phyloP scores from a whole-genome alignment of 2,113 vertebrate genomes.

The Gymnocephalus cernua region DNA sequence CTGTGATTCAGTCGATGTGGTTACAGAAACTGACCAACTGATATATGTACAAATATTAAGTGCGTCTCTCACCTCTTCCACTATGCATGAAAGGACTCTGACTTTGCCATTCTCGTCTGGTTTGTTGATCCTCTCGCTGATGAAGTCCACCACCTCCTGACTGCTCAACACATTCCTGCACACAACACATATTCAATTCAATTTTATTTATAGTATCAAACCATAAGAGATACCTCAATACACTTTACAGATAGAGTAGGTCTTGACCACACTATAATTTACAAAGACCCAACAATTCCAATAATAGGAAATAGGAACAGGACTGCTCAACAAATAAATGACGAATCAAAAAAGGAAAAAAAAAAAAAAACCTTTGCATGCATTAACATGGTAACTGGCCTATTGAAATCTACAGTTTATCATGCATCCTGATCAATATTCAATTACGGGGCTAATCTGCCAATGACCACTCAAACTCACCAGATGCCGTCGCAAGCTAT shows the following conservation, averaged over 20 bases:
- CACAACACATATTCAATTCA: not conserved
- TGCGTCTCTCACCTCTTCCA: constrained; percentile 91
- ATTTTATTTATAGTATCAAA: too few species aligned
- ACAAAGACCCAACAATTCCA: too few species aligned
- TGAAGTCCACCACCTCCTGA: constrained; percentile 98
- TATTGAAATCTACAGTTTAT: not conserved
- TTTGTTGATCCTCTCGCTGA: constrained; percentile 92
- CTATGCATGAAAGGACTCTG: constrained; percentile 90
- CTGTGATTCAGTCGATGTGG: too few species aligned
- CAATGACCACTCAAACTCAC: constrained; percentile 72
- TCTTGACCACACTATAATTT: too few species aligned
- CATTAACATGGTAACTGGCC: not conserved
- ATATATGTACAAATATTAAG: not conserved
- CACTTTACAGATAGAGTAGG: too few species aligned
- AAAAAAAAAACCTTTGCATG: not conserved
- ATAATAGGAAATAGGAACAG: not conserved
- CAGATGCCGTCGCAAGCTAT: constrained; percentile 99
- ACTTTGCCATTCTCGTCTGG: constrained; percentile 87
- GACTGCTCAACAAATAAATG: not conserved
- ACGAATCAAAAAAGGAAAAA: not conserved
- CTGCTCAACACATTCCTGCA: constrained; percentile 99
- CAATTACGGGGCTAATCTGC: not conserved
- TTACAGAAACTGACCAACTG: not conserved
- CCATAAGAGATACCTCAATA: too few species aligned
- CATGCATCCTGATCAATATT: not conserved